Evolutionary conservation across 2,888 invertebrate genomes (phyloP).

Genomic region (Melitaea athalia): DNA sequence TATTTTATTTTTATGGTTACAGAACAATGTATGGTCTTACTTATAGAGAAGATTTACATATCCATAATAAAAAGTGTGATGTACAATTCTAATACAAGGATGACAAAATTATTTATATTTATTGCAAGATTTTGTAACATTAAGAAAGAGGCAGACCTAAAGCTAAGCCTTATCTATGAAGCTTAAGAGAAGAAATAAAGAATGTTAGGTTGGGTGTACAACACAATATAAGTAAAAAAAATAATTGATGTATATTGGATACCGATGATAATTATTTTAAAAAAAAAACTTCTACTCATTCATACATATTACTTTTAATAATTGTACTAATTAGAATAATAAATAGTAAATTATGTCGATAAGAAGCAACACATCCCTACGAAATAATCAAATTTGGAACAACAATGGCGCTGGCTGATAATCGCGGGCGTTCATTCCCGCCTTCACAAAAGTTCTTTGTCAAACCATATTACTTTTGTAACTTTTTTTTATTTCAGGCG

Average conservation of each 20-base stretch:
- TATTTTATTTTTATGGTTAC: conserved; percentile 4
- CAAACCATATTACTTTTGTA: conserved; percentile 55
- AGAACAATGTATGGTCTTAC: neutral
- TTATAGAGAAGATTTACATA: conserved; percentile 1
- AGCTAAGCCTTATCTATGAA: no score
- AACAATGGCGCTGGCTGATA: conserved; percentile 75
- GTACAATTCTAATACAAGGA: no score
- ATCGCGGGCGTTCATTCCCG: conserved; percentile 65
- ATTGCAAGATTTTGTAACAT: no score
- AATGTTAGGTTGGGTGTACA: no score
- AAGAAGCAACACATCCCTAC: conserved; percentile 59
- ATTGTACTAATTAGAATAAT: neutral
- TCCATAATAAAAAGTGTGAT: no score
- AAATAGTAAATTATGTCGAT: conserved; percentile 19
- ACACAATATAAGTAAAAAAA: no score
- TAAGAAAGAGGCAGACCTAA: no score
- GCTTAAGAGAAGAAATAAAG: no score
- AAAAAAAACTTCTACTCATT: no score
- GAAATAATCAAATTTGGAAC: conserved; percentile 71
- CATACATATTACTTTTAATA: neutral
- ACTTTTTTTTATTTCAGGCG: conserved; percentile 42
- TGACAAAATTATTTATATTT: no score
- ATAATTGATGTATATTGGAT: no score
- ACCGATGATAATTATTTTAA: no score
- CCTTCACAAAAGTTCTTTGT: conserved; percentile 71